Evolutionary conservation across 2,113 vertebrate species (phyloP).

Genomic region (Heteronetta atricapilla): DNA sequence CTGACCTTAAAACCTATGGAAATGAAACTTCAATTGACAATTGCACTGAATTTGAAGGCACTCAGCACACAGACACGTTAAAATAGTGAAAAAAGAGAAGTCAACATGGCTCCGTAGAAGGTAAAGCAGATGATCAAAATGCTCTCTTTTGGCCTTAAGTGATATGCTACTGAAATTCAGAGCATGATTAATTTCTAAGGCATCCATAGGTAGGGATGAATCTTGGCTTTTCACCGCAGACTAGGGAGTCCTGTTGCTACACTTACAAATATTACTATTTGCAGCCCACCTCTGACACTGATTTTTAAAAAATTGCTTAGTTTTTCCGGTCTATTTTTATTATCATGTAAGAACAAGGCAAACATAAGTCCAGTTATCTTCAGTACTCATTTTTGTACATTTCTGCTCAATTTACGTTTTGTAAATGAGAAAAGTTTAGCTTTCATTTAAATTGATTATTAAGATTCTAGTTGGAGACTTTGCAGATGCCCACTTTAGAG

Average conservation of each 20-base stretch:
- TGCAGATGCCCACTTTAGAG: not conserved
- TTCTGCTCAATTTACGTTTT: not conserved
- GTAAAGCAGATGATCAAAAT: not conserved
- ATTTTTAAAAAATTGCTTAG: not conserved
- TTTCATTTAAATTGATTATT: not conserved
- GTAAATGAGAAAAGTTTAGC: not conserved
- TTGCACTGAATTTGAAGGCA: not conserved
- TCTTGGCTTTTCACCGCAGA: not conserved
- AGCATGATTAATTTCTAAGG: not conserved
- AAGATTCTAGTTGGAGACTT: not conserved
- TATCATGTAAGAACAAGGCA: not conserved
- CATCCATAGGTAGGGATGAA: not conserved
- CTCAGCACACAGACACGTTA: not conserved
- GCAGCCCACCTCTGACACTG: not conserved
- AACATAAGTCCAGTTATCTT: not conserved
- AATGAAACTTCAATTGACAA: not conserved
- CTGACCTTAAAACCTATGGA: not conserved
- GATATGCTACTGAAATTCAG: not conserved
- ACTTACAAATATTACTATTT: not conserved
- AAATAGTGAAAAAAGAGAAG: not conserved
- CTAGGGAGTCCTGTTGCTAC: not conserved
- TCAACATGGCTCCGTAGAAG: rapidly evolving
- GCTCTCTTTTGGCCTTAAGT: not conserved
- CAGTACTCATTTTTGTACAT: not conserved
- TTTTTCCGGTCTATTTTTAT: not conserved